Evolutionary conservation across 1,140 invertebrate genomes (phyloP).

Genomic region (Bombus pyrosoma): DNA sequence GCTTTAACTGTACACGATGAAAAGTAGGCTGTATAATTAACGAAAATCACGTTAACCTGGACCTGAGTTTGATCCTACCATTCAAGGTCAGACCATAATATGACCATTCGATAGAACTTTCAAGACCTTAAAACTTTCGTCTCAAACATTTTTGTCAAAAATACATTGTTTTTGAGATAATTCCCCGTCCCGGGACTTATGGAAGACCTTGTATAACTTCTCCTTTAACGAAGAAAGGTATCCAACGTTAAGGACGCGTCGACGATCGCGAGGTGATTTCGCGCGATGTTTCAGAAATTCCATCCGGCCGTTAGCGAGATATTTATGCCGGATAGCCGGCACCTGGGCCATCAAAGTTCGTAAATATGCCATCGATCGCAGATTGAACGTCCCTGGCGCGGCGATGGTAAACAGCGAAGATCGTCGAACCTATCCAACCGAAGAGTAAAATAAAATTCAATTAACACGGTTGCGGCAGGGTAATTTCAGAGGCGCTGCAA

Average conservation of each 20-base stretch:
- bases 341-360: not conserved
- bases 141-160: too few species aligned
- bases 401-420: not conserved
- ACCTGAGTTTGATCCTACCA: too few species aligned
- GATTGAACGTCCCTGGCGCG: not conserved
- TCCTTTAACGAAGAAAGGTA: not conserved
- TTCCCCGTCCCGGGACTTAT: too few species aligned
- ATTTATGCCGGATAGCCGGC: not conserved
- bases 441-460: slow-evolving; percentile 22
- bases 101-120: too few species aligned
- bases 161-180: too few species aligned
- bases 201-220: too few species aligned
- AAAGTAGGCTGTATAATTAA: too few species aligned
- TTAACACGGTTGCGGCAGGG: not conserved
- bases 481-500: not conserved
- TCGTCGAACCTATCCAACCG: not conserved
- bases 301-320: not conserved
- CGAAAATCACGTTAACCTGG: too few species aligned
- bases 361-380: not conserved
- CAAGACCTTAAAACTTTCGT: too few species aligned
- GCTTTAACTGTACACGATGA: too few species aligned
- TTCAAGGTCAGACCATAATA: too few species aligned
- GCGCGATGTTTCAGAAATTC: not conserved
- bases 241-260: not conserved
- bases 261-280: not conserved